Percentiles rank a stretch among this genome's conserved stretches.
These are phyloP conservation scores for Clavelina lepadiformis DNA, from an alignment of 23 tunicate genomes.

Conservation along the genomic window DNA sequence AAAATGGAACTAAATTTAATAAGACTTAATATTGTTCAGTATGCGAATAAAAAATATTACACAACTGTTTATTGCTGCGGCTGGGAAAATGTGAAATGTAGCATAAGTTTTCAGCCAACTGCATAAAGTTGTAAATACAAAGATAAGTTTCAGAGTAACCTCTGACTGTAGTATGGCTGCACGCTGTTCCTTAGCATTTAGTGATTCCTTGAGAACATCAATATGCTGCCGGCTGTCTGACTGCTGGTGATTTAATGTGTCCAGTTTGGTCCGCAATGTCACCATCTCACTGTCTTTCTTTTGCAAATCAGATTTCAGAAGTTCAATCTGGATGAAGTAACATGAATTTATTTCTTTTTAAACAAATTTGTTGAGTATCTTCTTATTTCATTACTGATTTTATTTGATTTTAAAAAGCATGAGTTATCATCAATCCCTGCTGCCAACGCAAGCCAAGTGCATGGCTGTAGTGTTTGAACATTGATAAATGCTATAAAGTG, in stretches of 20 bases:
- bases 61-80: too few species aligned
- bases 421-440: not conserved
- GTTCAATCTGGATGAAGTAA: slow-evolving; percentile 47
- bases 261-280: slow-evolving; percentile 72
- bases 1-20: too few species aligned
- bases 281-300: slow-evolving; percentile 69
- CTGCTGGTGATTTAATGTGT: slow-evolving; percentile 85
- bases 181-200: slow-evolving; percentile 77
- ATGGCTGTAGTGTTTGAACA: too few species aligned
- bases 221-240: slow-evolving; percentile 90
- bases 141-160: too few species aligned
- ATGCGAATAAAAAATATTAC: too few species aligned
- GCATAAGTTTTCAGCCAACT: too few species aligned
- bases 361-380: not conserved
- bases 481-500: too few species aligned
- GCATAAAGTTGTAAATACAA: too few species aligned
- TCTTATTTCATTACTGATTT: not conserved
- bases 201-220: slow-evolving; percentile 85
- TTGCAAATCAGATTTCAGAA: slow-evolving; percentile 67
- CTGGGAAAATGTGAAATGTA: too few species aligned
- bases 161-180: slow-evolving; percentile 80
- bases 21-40: too few species aligned
- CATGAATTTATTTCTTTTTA: not conserved
- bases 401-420: not conserved
- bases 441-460: too few species aligned